These are phyloP conservation scores for Trialeurodes vaporariorum DNA, from an alignment of 1,140 invertebrate species.

Conservation along the genomic window DNA sequence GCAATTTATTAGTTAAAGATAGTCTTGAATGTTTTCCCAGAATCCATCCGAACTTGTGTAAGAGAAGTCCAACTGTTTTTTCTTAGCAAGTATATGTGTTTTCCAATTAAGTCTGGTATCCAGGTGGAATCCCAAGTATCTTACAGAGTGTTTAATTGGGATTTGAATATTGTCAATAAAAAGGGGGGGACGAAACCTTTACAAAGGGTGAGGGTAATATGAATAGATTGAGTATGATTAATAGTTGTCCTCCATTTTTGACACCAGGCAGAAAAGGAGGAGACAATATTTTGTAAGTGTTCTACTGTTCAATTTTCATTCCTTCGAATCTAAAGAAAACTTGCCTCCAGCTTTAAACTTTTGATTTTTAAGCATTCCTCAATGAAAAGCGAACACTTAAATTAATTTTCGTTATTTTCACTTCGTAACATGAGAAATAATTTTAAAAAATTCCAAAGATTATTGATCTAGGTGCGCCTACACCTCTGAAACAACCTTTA, in stretches of 20 bases:
- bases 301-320: no score
- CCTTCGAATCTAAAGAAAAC: no score
- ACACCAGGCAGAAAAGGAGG: background rate
- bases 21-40: background rate
- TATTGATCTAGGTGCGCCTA: no score
- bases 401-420: no score
- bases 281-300: background rate
- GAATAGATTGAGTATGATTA: constrained; percentile 5
- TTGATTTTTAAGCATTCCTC: no score
- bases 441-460: no score
- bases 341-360: no score
- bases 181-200: background rate
- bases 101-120: constrained; percentile 8
- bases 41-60: background rate
- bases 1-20: background rate
- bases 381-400: no score
- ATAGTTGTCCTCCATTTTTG: constrained; percentile 6
- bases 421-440: no score
- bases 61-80: background rate
- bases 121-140: constrained; percentile 2
- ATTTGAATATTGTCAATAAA: background rate
- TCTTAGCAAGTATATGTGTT: background rate
- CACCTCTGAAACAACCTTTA: no score
- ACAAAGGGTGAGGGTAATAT: constrained; percentile 1
- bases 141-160: background rate